These are phyloP conservation scores for Formica selysi DNA, from an alignment of 1,140 invertebrate genomes.

Conservation along the genomic window DNA sequence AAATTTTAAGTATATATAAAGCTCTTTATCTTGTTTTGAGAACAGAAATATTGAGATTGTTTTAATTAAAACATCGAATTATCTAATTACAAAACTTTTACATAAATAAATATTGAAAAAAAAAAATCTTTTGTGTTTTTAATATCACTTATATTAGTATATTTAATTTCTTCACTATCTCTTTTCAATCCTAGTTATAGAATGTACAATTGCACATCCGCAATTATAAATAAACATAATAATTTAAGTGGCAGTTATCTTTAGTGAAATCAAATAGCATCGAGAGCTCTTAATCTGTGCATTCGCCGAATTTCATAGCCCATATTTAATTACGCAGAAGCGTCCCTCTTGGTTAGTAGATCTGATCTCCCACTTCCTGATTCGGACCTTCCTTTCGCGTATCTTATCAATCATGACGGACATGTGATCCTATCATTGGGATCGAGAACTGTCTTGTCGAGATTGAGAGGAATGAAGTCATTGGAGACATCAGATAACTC, in stretches of 20 bases:
- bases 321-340: slow-evolving; percentile 42
- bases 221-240: neutral
- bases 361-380: slow-evolving; percentile 32
- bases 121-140: too few species aligned
- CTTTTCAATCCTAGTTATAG: neutral
- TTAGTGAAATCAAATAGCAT: neutral
- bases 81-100: neutral
- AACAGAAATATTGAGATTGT: neutral
- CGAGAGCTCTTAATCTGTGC: neutral
- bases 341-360: slow-evolving; percentile 23
- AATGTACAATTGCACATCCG: neutral
- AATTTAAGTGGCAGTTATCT: neutral
- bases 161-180: neutral
- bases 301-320: neutral
- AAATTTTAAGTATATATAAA: neutral
- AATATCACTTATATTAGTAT: neutral
- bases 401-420: slow-evolving; percentile 68
- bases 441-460: slow-evolving; percentile 59
- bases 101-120: neutral
- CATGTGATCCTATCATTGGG: slow-evolving; percentile 53
- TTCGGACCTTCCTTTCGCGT: slow-evolving; percentile 11
- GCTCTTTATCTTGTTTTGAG: neutral
- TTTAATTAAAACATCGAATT: neutral
- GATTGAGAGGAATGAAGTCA: slow-evolving; percentile 24
- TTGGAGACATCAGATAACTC: slow-evolving; percentile 54